A percentile compares a stretch with the other conserved stretches of the same genome.
These are phyloP conservation scores for Poeciliopsis prolifica DNA, from an alignment of 2,113 vertebrate species.

Conservation along the genomic window DNA sequence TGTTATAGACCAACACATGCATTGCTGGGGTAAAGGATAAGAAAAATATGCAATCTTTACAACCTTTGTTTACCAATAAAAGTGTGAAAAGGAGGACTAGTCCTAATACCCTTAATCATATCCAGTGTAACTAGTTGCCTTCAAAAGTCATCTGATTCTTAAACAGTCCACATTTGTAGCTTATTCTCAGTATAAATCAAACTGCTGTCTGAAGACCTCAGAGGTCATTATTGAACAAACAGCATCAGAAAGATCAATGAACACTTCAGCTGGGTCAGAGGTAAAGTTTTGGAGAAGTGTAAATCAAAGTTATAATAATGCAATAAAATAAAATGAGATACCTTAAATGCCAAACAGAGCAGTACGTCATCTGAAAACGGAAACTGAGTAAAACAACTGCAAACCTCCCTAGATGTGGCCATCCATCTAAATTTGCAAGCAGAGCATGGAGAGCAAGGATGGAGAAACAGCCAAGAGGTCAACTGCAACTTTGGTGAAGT, in stretches of 20 bases:
- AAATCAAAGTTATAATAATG: neutral
- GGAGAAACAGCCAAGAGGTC: neutral
- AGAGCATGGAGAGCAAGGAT: neutral
- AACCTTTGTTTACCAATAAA: neutral
- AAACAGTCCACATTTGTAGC: neutral
- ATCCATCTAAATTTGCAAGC: neutral
- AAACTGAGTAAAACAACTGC: neutral
- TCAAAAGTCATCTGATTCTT: neutral
- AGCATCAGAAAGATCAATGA: neutral
- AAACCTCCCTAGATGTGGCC: neutral
- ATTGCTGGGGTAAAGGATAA: too few relatives aligned
- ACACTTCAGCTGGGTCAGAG: neutral
- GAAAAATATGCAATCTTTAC: too few relatives aligned
- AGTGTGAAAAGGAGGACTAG: neutral
- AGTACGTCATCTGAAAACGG: neutral
- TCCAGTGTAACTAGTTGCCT: neutral
- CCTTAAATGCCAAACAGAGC: neutral
- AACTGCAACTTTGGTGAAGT: neutral
- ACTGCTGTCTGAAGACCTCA: neutral
- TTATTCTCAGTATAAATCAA: too few relatives aligned
- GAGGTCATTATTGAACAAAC: neutral
- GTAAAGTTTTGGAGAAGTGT: neutral
- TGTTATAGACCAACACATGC: neutral
- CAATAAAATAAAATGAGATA: neutral
- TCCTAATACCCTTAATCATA: neutral